phyloP scores from a whole-genome alignment of 2,888 invertebrate genomes.

The Fissipunctia ypsillon region DNA sequence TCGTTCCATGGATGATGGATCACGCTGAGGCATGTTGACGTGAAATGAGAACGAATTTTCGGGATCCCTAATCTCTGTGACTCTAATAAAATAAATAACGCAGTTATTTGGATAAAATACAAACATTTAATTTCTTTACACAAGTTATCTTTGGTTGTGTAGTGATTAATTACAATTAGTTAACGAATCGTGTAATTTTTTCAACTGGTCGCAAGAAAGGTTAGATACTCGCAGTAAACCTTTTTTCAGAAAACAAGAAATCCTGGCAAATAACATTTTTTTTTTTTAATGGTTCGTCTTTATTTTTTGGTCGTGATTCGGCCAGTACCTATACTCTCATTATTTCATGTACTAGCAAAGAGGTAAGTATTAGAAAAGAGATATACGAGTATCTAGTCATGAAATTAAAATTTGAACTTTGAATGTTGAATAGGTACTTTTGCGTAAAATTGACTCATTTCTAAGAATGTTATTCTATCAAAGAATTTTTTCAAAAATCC shows the following conservation, averaged over 20 bases:
- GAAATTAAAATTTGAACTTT: neutral
- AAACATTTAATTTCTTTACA: too few species aligned
- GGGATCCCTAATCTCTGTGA: too few species aligned
- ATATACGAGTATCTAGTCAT: neutral
- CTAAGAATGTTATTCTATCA: neutral
- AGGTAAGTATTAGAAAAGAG: neutral
- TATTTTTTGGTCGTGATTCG: neutral
- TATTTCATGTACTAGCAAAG: neutral
- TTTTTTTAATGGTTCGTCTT: neutral
- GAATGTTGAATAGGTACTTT: too few species aligned
- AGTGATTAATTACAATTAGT: too few species aligned
- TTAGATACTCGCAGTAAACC: too few species aligned
- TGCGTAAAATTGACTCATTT: neutral
- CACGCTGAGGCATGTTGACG: neutral
- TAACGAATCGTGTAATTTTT: neutral
- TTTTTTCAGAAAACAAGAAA: neutral
- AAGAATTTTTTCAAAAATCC: neutral
- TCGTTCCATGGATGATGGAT: neutral
- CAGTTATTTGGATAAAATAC: neutral
- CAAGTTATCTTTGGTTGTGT: too few species aligned
- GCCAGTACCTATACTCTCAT: constrained; percentile 12
- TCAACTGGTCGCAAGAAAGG: too few species aligned
- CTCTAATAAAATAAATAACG: neutral
- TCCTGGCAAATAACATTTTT: too few species aligned
- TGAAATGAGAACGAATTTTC: neutral